phyloP scores from a whole-genome alignment of 1,140 invertebrate genomes.

The Heliconius melpomene region DNA sequence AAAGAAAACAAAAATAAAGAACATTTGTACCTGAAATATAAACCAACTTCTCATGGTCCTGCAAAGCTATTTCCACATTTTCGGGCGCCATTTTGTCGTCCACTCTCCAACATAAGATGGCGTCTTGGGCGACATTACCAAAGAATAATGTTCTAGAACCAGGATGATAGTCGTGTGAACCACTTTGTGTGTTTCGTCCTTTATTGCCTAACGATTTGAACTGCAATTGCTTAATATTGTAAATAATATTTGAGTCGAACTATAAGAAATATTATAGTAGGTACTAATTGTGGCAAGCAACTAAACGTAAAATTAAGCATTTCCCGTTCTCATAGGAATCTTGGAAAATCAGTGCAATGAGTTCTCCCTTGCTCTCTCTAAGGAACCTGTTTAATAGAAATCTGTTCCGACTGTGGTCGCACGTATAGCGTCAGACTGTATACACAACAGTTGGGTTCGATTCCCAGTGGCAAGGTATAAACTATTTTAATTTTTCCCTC shows the following conservation, averaged over 20 bases:
- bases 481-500: too few relatives aligned
- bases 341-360: too few relatives aligned
- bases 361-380: too few relatives aligned
- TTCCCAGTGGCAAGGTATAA: too few relatives aligned
- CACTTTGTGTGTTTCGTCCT: slow-evolving; percentile 83
- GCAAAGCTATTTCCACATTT: slow-evolving; percentile 82
- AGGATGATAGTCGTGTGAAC: slow-evolving; percentile 83
- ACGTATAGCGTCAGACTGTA: too few relatives aligned
- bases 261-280: too few relatives aligned
- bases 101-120: slow-evolving; percentile 87
- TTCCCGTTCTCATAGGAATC: too few relatives aligned
- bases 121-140: slow-evolving; percentile 84
- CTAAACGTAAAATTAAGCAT: too few relatives aligned
- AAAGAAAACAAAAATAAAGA: neutral
- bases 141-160: slow-evolving; percentile 83
- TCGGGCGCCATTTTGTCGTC: slow-evolving; percentile 78
- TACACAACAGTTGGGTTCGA: too few relatives aligned
- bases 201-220: slow-evolving; percentile 75
- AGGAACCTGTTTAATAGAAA: too few relatives aligned
- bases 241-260: neutral
- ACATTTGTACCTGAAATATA: slow-evolving; percentile 83
- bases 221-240: neutral
- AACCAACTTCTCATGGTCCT: slow-evolving; percentile 83
- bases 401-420: too few relatives aligned
- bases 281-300: too few relatives aligned